Evolutionary conservation across 1,140 invertebrate genomes (phyloP).

Genomic region (Periplaneta americana): DNA sequence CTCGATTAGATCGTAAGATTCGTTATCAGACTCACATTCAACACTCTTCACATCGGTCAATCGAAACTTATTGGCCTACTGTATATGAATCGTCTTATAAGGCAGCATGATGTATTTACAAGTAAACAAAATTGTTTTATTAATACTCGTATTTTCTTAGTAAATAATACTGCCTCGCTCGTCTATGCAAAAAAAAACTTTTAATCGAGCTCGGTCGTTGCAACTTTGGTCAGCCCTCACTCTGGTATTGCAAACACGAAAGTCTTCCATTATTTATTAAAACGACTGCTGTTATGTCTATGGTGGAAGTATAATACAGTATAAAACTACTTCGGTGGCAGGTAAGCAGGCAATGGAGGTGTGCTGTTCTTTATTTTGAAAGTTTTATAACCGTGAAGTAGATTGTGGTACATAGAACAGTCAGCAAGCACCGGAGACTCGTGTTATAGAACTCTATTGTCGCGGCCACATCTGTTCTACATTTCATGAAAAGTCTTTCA

Average conservation of each 20-base stretch:
- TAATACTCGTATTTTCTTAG: too few species aligned
- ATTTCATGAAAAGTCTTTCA: background rate
- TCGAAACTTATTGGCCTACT: too few species aligned
- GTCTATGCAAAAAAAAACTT: too few species aligned
- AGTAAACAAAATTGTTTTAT: too few species aligned
- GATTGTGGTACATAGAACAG: background rate
- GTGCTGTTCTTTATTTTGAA: background rate
- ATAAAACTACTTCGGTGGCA: background rate
- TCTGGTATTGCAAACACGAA: background rate
- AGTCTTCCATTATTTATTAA: background rate
- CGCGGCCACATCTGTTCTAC: background rate
- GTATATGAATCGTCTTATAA: too few species aligned
- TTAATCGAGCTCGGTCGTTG: too few species aligned
- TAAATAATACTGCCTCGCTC: too few species aligned
- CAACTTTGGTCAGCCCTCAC: background rate
- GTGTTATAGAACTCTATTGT: background rate
- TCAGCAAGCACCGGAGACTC: background rate
- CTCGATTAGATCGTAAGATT: too few species aligned
- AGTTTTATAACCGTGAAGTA: background rate
- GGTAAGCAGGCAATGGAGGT: background rate
- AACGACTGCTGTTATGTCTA: background rate
- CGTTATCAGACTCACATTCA: too few species aligned
- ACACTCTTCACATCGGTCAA: too few species aligned
- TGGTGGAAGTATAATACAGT: background rate
- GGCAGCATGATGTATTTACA: too few species aligned